phyloP scores from a whole-genome alignment of 2,888 invertebrate genomes.

The Agonopterix subpropinquella region DNA sequence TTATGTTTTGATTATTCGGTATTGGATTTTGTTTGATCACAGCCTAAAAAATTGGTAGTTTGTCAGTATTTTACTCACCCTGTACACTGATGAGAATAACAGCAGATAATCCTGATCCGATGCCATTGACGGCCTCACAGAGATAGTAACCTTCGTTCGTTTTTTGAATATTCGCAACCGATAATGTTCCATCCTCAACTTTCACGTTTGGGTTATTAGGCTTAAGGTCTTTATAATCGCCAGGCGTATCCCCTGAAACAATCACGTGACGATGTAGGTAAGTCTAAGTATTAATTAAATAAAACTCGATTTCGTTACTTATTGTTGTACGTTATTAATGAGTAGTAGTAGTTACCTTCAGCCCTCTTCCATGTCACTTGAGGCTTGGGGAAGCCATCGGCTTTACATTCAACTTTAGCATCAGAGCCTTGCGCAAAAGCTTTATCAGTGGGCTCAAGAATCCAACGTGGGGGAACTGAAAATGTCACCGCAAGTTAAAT shows the following conservation, averaged over 20 bases:
- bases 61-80: conserved; percentile 69
- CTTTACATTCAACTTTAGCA: conserved; percentile 96
- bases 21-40: too few relatives aligned
- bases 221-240: conserved; percentile 95
- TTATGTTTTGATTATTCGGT: too few relatives aligned
- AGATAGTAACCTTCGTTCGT: conserved; percentile 96
- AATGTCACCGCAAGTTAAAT: conserved; percentile 45
- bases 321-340: background rate
- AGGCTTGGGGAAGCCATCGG: conserved; percentile 96
- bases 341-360: conserved; percentile 78
- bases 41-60: too few relatives aligned
- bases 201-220: conserved; percentile 92
- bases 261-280: background rate
- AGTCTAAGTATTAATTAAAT: too few relatives aligned
- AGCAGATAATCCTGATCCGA: conserved; percentile 95
- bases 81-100: conserved; percentile 96
- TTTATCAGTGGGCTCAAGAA: conserved; percentile 95
- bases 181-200: conserved; percentile 95
- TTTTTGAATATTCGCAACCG: conserved; percentile 93
- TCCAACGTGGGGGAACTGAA: conserved; percentile 97
- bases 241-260: conserved; percentile 87
- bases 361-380: conserved; percentile 97
- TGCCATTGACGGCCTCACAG: conserved; percentile 97
- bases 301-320: too few relatives aligned
- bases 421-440: conserved; percentile 96